Percentiles rank a stretch among this genome's conserved stretches.
These are phyloP conservation scores for Caenorhabditis angaria DNA, from an alignment of 2,888 invertebrate species.

Conservation along the genomic window DNA sequence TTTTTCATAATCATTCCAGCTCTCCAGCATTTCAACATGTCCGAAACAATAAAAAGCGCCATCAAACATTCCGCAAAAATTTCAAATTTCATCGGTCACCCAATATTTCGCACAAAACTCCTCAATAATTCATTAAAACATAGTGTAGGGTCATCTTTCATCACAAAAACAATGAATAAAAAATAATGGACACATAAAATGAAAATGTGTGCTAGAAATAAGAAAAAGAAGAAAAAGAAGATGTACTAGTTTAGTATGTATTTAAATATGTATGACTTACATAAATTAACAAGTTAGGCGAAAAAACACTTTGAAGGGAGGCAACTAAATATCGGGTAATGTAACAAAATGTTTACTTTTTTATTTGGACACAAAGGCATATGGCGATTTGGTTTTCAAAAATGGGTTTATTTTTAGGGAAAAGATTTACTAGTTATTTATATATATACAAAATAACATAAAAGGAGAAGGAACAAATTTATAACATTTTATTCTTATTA, in stretches of 20 bases:
- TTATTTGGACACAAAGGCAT: neutral
- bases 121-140: neutral
- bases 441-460: neutral
- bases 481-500: no score
- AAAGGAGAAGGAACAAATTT: neutral
- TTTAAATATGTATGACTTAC: neutral
- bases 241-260: neutral
- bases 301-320: no score
- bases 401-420: neutral
- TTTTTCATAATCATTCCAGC: no score
- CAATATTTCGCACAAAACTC: no score
- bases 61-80: no score
- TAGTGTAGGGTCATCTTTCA: neutral
- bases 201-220: neutral
- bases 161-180: constrained; percentile 2
- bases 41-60: no score
- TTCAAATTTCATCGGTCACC: neutral
- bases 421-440: neutral
- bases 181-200: constrained; percentile 1
- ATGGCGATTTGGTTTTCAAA: neutral
- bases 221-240: neutral
- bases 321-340: neutral
- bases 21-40: no score
- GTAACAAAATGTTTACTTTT: neutral
- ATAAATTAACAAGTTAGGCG: no score